Evolutionary conservation across 2,113 vertebrate genomes (phyloP), one percentile per base, ranked within the genome.

Genomic region (Mungos mungo): DNA sequence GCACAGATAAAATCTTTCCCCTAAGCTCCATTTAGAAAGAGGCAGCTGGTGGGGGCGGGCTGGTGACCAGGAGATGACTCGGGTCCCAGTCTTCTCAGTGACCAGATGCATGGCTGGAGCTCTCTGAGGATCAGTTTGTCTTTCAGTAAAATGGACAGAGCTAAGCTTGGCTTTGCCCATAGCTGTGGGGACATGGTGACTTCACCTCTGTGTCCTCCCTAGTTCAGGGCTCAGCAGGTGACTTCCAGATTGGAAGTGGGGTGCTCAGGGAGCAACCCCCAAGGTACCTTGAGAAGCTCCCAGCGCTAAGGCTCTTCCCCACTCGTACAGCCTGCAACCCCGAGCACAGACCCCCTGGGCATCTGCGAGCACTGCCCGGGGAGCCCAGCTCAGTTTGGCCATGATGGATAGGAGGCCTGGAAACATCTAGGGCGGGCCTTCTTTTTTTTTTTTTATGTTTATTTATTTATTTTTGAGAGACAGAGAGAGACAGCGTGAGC

Each of bases 51-150:
- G 27, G 52, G n/a, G 47, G 3, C 10, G 7, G 72, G 35, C 9
- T 14, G 2, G 84, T 29, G n/a, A 66, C 69, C 45, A 50, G 84
- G 25, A 45, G 25, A 18, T 7, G 65, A 33, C 52, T 23, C 84
- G 54, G 31, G 41, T 82, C 66, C n/a, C 9, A 7, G 25, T 13
- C 38, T 35, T 27, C 35, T 31, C 38, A 3, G 74, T 4, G 7
- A 3, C 71, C 12, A 11, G 50, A 15, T 2, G 7, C 6, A 0
- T 0, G 27, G 19, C 47, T 52, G 3, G 13, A 66, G 31, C 12
- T 47, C 66, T 47, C 45, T 0, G 14, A 35, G 35, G 8, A 16
- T 33, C 71, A 4, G n/a, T 65, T 31, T 47, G 27, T 3, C 7
- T 52, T 63, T 57, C 68, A 5, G 23, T 7, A 21, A 82, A 21